Conservation (phyloP, 2,797 vertebrate genomes). For the Pagetopsis macropterus region DNA sequence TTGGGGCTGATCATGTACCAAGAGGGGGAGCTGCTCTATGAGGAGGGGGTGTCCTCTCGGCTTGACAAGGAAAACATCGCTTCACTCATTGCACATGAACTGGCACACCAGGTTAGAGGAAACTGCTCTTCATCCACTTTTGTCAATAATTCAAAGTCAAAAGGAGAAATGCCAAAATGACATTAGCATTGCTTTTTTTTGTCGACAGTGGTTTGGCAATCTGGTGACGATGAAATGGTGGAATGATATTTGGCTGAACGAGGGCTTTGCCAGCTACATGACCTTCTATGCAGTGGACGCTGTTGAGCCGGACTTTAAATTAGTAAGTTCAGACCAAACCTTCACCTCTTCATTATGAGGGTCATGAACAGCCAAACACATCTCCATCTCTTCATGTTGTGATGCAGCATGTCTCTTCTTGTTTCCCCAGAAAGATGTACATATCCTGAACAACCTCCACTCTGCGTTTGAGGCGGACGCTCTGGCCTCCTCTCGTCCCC, state of each 20-base stretch:
- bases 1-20: constrained; percentile 84
- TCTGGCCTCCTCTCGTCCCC: constrained; percentile 74
- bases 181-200: constrained; percentile 1
- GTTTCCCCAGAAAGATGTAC: constrained; percentile 64
- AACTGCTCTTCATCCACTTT: neutral
- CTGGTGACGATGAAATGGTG: constrained; percentile 88
- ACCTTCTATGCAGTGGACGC: constrained; percentile 63
- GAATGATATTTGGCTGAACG: constrained; percentile 85
- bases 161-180: neutral
- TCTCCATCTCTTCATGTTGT: neutral
- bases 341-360: neutral
- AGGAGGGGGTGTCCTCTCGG: constrained; percentile 66
- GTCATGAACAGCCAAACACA: neutral
- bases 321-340: constrained; percentile 57
- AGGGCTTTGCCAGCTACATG: constrained; percentile 82
- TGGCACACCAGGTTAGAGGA: constrained; percentile 84
- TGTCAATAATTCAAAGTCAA: neutral
- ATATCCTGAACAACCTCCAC: constrained; percentile 55
- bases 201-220: constrained; percentile 86
- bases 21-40: constrained; percentile 75
- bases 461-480: constrained; percentile 70
- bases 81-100: constrained; percentile 75
- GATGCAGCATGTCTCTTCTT: neutral
- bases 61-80: constrained; percentile 65
- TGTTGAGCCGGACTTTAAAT: constrained; percentile 63